These are phyloP conservation scores for Acanthosepion esculentum DNA, from an alignment of 2,888 invertebrate genomes.

Conservation along the genomic window DNA sequence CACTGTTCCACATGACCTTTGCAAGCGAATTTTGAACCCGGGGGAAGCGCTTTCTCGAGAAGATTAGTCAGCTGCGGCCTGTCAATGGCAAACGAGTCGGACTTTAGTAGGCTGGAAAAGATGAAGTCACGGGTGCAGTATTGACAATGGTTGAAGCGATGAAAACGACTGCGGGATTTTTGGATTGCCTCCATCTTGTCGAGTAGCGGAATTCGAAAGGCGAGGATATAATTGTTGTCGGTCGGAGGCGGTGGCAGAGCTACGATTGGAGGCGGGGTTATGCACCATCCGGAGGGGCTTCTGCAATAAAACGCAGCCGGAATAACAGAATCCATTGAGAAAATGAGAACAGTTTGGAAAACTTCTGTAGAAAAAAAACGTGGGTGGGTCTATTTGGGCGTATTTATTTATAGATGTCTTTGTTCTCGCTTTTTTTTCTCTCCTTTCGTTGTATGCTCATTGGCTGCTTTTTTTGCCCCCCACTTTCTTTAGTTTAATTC, in stretches of 20 bases:
- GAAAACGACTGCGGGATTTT: conserved; percentile 12
- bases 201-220: not conserved
- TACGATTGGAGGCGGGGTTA: not conserved
- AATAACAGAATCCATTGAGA: conserved; percentile 36
- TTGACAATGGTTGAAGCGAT: conserved; percentile 36
- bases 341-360: not conserved
- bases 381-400: too few species aligned
- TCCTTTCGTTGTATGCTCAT: too few species aligned
- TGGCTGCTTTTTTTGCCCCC: too few species aligned
- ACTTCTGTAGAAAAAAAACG: too few species aligned
- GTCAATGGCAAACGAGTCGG: conserved; percentile 36
- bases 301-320: not conserved
- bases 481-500: too few species aligned
- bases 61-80: not conserved
- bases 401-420: too few species aligned
- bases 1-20: conserved; percentile 34
- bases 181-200: not conserved
- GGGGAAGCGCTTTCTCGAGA: not conserved
- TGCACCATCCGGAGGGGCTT: not conserved
- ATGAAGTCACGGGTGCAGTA: conserved; percentile 37
- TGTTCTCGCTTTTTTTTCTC: too few species aligned
- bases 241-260: not conserved
- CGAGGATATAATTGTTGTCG: not conserved
- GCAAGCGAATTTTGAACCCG: not conserved
- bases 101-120: not conserved